These are phyloP conservation scores for Agonopterix arenella DNA, from an alignment of 2,888 invertebrate species.

Conservation along the genomic window DNA sequence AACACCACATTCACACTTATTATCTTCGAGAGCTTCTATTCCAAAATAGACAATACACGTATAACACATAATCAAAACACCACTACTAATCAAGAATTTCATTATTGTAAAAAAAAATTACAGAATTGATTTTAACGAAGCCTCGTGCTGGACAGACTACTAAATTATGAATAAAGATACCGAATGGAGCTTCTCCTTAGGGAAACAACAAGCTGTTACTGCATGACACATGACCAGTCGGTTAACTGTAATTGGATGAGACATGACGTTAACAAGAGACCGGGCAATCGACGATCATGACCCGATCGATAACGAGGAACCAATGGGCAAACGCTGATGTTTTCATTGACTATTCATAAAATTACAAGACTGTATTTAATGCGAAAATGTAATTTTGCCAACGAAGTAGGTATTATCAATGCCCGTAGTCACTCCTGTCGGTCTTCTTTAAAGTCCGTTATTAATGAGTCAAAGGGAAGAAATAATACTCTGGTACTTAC, in stretches of 20 bases:
- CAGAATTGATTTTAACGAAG: too few species aligned
- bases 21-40: too few species aligned
- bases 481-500: background rate
- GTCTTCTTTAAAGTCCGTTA: background rate
- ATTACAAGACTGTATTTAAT: background rate
- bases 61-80: background rate
- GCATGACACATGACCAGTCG: too few species aligned
- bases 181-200: too few species aligned
- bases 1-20: too few species aligned
- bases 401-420: background rate
- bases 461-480: constrained; percentile 7
- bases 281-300: constrained; percentile 31
- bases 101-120: too few species aligned
- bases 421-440: background rate
- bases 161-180: too few species aligned
- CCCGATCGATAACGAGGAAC: constrained; percentile 30
- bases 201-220: too few species aligned
- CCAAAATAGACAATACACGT: background rate
- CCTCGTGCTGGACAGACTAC: too few species aligned
- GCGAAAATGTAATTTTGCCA: background rate
- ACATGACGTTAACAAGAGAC: constrained; percentile 1
- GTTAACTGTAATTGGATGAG: background rate
- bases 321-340: constrained; percentile 6
- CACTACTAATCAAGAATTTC: too few species aligned
- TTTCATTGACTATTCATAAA: background rate